phyloP scores from a whole-genome alignment of 1,140 invertebrate genomes.

The Drosophila bocqueti region DNA sequence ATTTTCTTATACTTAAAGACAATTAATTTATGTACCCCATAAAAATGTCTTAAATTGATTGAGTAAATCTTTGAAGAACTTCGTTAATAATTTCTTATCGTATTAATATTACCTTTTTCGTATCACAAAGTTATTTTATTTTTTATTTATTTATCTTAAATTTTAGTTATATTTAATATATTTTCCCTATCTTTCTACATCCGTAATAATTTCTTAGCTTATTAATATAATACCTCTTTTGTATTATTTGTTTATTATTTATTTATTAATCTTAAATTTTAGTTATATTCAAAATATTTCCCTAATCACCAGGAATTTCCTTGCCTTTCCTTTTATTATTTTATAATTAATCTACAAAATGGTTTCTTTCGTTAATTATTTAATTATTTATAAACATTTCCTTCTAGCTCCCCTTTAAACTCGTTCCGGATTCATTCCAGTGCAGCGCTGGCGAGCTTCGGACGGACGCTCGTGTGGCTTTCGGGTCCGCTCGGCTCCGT shows the following conservation, averaged over 20 bases:
- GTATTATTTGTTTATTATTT: too few species aligned
- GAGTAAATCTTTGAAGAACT: neutral
- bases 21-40: too few species aligned
- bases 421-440: slow-evolving; percentile 35
- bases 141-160: neutral
- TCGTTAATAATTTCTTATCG: neutral
- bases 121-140: too few species aligned
- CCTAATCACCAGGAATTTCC: neutral
- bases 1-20: too few species aligned
- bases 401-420: neutral
- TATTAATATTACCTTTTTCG: too few species aligned
- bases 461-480: slow-evolving; percentile 55
- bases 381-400: neutral
- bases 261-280: neutral
- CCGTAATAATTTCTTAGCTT: too few species aligned
- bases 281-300: neutral
- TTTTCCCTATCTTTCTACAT: too few species aligned
- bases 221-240: too few species aligned
- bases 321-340: neutral
- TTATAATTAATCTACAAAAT: neutral
- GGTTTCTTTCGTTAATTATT: neutral
- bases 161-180: neutral
- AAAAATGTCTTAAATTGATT: too few species aligned
- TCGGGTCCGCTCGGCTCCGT: slow-evolving; percentile 37
- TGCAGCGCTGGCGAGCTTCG: slow-evolving; percentile 62